phyloP scores from a whole-genome alignment of 2,888 invertebrate genomes.

The Morinoia aosen region DNA sequence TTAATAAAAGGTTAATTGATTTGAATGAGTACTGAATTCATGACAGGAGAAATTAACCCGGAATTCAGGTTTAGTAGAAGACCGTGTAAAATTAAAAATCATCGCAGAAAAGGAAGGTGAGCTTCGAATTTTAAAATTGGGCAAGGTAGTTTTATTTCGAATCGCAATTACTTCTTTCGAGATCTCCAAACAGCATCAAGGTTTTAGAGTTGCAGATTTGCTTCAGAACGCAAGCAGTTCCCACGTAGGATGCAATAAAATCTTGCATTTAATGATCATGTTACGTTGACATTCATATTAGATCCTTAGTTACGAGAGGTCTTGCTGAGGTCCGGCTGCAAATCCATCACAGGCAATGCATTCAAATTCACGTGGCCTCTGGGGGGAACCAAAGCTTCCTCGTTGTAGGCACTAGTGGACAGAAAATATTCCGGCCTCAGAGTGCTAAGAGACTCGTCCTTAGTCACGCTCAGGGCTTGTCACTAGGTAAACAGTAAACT shows the following conservation, averaged over 20 bases:
- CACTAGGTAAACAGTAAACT: background rate
- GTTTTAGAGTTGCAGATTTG: background rate
- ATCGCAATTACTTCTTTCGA: too few relatives aligned
- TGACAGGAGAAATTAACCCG: background rate
- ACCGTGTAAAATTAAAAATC: background rate
- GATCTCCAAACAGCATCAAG: too few relatives aligned
- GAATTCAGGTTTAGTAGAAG: background rate
- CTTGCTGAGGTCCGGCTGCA: background rate
- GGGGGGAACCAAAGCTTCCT: background rate
- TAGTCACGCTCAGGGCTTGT: background rate
- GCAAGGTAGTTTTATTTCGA: background rate
- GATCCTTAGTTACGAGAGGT: background rate
- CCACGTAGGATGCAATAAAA: background rate
- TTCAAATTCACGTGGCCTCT: background rate
- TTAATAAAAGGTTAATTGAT: background rate
- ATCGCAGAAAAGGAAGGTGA: background rate
- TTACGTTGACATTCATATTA: background rate
- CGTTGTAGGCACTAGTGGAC: background rate
- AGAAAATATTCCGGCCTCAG: background rate
- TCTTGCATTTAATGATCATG: background rate
- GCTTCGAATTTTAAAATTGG: background rate
- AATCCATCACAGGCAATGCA: background rate
- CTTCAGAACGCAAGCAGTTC: background rate
- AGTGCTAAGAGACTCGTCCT: background rate
- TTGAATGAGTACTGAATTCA: background rate